Conservation (phyloP, 2,113 vertebrate genomes). For the Cacatua alba region DNA sequence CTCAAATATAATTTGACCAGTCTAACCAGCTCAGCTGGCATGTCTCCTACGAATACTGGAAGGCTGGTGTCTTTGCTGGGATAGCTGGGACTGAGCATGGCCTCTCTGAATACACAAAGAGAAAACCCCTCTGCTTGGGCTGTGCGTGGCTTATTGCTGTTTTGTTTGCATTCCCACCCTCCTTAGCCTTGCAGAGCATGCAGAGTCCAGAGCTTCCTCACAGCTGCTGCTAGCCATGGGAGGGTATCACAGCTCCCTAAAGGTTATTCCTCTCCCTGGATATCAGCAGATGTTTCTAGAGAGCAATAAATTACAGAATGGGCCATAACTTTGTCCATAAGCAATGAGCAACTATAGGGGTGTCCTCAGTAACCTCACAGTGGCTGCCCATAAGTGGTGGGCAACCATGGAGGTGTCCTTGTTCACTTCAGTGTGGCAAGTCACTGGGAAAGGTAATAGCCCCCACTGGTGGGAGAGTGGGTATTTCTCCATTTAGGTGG, state of each 20-base stretch:
- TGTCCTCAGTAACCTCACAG: neutral
- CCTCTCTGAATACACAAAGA: neutral
- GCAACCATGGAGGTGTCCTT: neutral
- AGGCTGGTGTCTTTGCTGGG: neutral
- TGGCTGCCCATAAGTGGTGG: neutral
- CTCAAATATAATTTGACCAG: neutral
- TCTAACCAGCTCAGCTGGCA: neutral
- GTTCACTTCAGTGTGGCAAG: neutral
- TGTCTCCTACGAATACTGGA: neutral
- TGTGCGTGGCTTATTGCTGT: accelerated
- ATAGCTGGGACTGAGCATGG: neutral
- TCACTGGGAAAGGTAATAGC: neutral
- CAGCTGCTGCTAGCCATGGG: neutral
- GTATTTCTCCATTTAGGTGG: neutral
- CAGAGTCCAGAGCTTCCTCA: neutral
- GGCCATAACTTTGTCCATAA: neutral
- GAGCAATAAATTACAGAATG: neutral
- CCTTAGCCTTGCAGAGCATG: neutral
- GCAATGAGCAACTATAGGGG: neutral
- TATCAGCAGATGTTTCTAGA: neutral
- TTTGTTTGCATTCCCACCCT: neutral
- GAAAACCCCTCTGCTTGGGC: accelerated
- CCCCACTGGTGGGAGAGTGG: neutral
- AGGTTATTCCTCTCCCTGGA: neutral
- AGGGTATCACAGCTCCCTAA: neutral